phyloP scores from a whole-genome alignment of 2,797 vertebrate species.

The Catostomus latipinnis region DNA sequence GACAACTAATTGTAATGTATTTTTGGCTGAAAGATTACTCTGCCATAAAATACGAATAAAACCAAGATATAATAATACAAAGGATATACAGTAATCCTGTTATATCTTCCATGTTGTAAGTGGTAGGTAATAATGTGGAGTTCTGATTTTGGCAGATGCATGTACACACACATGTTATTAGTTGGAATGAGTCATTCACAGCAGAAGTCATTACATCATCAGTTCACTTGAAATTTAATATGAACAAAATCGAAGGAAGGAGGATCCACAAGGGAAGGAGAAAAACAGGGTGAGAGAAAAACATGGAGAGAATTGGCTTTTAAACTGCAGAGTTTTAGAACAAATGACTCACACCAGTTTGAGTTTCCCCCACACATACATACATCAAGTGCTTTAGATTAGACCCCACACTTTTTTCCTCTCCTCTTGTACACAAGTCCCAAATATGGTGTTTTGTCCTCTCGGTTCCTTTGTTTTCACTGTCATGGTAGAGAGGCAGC shows the following conservation, averaged over 20 bases:
- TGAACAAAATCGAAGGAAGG: slow-evolving; percentile 5
- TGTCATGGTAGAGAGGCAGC: not conserved
- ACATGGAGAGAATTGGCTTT: slow-evolving; percentile 12
- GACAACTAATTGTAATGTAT: too few relatives aligned
- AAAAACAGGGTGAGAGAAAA: slow-evolving; percentile 1
- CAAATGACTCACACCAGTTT: slow-evolving; percentile 45
- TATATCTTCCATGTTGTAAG: not conserved
- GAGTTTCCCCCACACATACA: slow-evolving; percentile 23
- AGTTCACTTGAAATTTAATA: slow-evolving; percentile 36
- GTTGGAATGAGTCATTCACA: slow-evolving; percentile 33
- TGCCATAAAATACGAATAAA: too few relatives aligned
- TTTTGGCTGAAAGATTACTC: too few relatives aligned
- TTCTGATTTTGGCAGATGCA: not conserved
- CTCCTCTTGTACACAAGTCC: not conserved
- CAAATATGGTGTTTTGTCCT: not conserved
- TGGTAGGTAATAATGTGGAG: not conserved
- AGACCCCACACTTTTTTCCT: not conserved
- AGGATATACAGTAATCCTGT: too few relatives aligned
- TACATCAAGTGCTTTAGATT: slow-evolving; percentile 27
- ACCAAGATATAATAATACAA: too few relatives aligned
- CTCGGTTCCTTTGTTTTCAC: not conserved
- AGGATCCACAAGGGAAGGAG: slow-evolving; percentile 1
- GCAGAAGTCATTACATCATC: slow-evolving; percentile 37
- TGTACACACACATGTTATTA: not conserved
- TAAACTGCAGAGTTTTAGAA: slow-evolving; percentile 12